Conservation (phyloP, 1,140 invertebrate species). For the Lineus longissimus region DNA sequence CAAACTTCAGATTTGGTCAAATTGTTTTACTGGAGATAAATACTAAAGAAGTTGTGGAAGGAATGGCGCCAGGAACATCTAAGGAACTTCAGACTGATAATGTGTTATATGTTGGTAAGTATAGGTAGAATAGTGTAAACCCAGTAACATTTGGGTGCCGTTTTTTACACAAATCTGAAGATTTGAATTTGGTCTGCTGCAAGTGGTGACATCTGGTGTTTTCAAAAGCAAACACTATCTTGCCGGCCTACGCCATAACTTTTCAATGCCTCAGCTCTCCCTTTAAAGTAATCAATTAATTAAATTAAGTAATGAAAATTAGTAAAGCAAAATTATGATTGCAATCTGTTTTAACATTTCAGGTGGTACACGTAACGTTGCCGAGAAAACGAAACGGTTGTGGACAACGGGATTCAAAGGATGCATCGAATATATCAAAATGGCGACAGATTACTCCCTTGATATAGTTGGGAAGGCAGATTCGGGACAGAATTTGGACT, state of each 20-base stretch:
- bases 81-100: slow-evolving; percentile 81
- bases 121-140: too few relatives aligned
- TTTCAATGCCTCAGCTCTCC: too few relatives aligned
- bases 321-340: too few relatives aligned
- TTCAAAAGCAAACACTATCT: too few relatives aligned
- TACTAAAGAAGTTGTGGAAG: slow-evolving; percentile 70
- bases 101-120: slow-evolving; percentile 77
- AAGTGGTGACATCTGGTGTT: too few relatives aligned
- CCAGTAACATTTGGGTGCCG: too few relatives aligned
- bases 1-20: slow-evolving; percentile 70
- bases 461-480: slow-evolving; percentile 61
- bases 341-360: too few relatives aligned
- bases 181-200: too few relatives aligned
- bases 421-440: slow-evolving; percentile 73
- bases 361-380: slow-evolving; percentile 74
- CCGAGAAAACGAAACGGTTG: slow-evolving; percentile 63
- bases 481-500: slow-evolving; percentile 50
- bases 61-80: slow-evolving; percentile 75
- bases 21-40: slow-evolving; percentile 81
- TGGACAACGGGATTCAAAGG: slow-evolving; percentile 72
- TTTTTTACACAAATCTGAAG: too few relatives aligned
- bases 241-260: too few relatives aligned
- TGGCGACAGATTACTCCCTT: slow-evolving; percentile 74
- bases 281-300: too few relatives aligned
- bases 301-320: too few relatives aligned